Evolutionary conservation across 2,888 invertebrate species (phyloP).

Genomic region (Cremastinae sp.): DNA sequence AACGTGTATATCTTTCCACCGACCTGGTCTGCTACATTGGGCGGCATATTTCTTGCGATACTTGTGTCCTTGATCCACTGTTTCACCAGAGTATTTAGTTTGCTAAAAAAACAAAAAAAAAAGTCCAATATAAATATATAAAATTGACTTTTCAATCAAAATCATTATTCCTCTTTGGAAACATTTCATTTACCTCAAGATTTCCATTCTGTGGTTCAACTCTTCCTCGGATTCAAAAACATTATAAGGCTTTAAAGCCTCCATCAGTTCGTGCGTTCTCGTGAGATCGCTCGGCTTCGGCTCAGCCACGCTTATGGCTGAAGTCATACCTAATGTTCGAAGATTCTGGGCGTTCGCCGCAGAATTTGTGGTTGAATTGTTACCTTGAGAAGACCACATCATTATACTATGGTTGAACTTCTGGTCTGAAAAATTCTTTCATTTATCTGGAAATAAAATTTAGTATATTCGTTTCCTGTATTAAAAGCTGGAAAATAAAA

Average conservation of each 20-base stretch:
- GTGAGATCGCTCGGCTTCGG: slow-evolving; percentile 90
- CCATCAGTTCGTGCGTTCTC: slow-evolving; percentile 89
- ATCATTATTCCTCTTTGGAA: too few species aligned
- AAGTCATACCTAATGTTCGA: slow-evolving; percentile 93
- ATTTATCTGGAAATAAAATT: slow-evolving; percentile 27
- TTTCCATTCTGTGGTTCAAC: slow-evolving; percentile 93
- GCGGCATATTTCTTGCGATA: slow-evolving; percentile 94
- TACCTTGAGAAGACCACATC: slow-evolving; percentile 76
- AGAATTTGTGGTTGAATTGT: slow-evolving; percentile 76
- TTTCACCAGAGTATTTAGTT: slow-evolving; percentile 94
- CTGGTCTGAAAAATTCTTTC: slow-evolving; percentile 48
- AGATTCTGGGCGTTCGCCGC: slow-evolving; percentile 83
- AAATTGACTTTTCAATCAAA: not conserved
- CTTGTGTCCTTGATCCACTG: slow-evolving; percentile 97
- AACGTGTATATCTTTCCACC: slow-evolving; percentile 99
- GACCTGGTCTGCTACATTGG: slow-evolving; percentile 92
- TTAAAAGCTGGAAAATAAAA: too few species aligned
- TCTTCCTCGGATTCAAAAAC: slow-evolving; percentile 96
- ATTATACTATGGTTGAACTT: slow-evolving; percentile 40
- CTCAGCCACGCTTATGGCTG: slow-evolving; percentile 94
- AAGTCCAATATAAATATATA: not conserved
- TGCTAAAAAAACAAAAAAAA: slow-evolving; percentile 82
- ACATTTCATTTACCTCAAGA: slow-evolving; percentile 84
- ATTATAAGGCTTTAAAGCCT: slow-evolving; percentile 89
- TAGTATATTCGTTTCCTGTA: not conserved